A percentile compares a stretch with the other conserved stretches of the same genome.
These are phyloP conservation scores for Uria aalge DNA, from an alignment of 2,113 vertebrate species.

Conservation along the genomic window DNA sequence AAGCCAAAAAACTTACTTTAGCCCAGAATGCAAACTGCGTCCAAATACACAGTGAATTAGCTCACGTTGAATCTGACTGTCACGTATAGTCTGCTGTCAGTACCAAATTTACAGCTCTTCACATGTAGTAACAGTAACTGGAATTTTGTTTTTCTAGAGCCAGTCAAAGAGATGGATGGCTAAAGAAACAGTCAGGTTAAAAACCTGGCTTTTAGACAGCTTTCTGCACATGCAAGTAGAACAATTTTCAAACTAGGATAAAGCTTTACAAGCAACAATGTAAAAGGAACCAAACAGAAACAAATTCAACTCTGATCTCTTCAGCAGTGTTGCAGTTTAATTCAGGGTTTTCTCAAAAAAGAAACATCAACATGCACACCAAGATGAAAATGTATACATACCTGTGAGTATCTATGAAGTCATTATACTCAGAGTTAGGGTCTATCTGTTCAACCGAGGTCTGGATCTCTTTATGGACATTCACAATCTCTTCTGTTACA, in stretches of 20 bases:
- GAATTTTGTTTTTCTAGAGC: background rate
- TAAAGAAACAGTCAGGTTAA: background rate
- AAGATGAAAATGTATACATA: slow-evolving; percentile 71
- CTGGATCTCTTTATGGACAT: slow-evolving; percentile 92
- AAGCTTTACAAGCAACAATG: background rate
- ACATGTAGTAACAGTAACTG: background rate
- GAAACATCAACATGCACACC: background rate
- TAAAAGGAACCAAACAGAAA: background rate
- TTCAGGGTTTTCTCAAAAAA: background rate
- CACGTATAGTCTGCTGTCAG: background rate
- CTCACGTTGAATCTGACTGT: background rate
- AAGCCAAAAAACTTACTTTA: background rate
- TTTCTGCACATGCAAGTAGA: background rate
- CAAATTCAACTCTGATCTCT: background rate
- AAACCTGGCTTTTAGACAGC: background rate
- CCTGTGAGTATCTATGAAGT: slow-evolving; percentile 92
- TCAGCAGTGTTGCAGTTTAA: background rate
- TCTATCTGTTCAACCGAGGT: slow-evolving; percentile 90
- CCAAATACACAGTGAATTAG: background rate
- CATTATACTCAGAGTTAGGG: slow-evolving; percentile 87
- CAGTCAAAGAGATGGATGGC: background rate
- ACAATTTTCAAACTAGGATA: background rate
- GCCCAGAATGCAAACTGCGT: background rate
- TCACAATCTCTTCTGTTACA: slow-evolving; percentile 91
- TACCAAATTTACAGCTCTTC: background rate